These are phyloP conservation scores for Trididemnum clinides DNA, from an alignment of 23 tunicate species.

Conservation along the genomic window DNA sequence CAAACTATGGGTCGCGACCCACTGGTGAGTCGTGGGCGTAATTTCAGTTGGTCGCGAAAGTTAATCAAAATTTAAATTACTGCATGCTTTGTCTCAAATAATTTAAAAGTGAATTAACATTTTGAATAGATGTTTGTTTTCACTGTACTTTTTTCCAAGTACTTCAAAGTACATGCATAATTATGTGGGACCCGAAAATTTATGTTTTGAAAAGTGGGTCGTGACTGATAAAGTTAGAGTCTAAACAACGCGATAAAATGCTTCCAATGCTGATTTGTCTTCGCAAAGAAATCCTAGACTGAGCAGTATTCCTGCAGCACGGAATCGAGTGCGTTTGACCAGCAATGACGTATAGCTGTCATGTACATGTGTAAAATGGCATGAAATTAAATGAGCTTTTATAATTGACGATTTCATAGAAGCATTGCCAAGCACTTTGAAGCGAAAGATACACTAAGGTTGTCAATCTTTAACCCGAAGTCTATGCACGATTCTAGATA, in stretches of 20 bases:
- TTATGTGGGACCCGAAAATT: too few species aligned
- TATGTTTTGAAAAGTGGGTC: too few species aligned
- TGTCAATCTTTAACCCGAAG: conserved; percentile 18
- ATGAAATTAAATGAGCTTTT: conserved; percentile 35
- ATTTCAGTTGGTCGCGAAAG: too few species aligned
- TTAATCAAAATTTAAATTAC: too few species aligned
- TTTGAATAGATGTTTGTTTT: too few species aligned
- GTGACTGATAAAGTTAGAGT: too few species aligned
- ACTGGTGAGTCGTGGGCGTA: too few species aligned
- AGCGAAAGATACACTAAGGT: conserved; percentile 31
- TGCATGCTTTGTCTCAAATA: too few species aligned
- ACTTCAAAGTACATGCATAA: too few species aligned
- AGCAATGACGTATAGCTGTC: conserved; percentile 23
- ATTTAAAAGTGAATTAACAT: too few species aligned
- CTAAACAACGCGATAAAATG: conserved; percentile 13
- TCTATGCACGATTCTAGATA: conserved; percentile 17
- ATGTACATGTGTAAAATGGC: conserved; percentile 31
- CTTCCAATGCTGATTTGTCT: conserved; percentile 32
- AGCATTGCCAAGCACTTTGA: conserved; percentile 39
- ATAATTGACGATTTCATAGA: conserved; percentile 37
- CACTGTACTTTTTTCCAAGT: too few species aligned
- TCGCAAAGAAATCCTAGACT: conserved; percentile 19
- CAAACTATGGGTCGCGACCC: too few species aligned
- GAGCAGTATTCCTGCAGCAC: conserved; percentile 35
- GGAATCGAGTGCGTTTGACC: conserved; percentile 33